Percentiles rank a stretch among this genome's conserved stretches.
Evolutionary conservation across 2,888 invertebrate genomes (phyloP).

Genomic region (Thereva unica): DNA sequence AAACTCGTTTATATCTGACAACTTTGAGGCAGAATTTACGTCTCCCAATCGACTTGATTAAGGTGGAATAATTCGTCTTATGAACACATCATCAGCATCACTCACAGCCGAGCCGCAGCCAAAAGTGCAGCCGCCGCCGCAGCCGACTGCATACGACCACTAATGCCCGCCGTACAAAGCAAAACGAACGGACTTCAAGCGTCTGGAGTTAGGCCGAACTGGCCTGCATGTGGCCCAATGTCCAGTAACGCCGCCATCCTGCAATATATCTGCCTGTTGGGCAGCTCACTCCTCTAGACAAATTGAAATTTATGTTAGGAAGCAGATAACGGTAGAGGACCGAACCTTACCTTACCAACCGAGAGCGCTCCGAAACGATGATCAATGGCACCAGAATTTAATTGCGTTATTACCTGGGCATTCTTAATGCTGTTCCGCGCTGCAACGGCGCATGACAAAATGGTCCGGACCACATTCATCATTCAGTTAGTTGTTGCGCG

Average conservation of each 20-base stretch:
- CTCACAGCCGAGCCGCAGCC: background rate
- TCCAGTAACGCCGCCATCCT: background rate
- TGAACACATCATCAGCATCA: background rate
- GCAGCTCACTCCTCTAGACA: slow-evolving; percentile 24
- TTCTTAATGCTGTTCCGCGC: slow-evolving; percentile 15
- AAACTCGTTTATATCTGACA: too few species aligned
- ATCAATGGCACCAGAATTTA: slow-evolving; percentile 33
- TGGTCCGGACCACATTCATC: background rate
- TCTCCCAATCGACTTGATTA: slow-evolving; percentile 6
- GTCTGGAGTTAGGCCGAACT: too few species aligned
- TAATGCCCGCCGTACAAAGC: slow-evolving; percentile 4
- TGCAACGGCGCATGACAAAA: background rate
- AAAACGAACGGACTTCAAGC: background rate
- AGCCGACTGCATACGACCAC: background rate
- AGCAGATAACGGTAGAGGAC: slow-evolving; percentile 29
- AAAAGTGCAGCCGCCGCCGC: background rate
- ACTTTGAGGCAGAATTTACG: background rate
- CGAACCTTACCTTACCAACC: slow-evolving; percentile 6
- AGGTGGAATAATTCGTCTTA: slow-evolving; percentile 9
- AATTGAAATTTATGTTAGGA: slow-evolving; percentile 36
- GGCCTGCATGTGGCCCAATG: too few species aligned
- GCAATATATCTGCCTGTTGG: slow-evolving; percentile 12
- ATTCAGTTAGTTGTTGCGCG: background rate
- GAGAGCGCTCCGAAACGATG: slow-evolving; percentile 13
- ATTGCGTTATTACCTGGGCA: slow-evolving; percentile 28